Percentiles rank a stretch among this genome's conserved stretches.
Evolutionary conservation across 2,797 vertebrate genomes (phyloP).

Genomic region (Zalophus californianus): DNA sequence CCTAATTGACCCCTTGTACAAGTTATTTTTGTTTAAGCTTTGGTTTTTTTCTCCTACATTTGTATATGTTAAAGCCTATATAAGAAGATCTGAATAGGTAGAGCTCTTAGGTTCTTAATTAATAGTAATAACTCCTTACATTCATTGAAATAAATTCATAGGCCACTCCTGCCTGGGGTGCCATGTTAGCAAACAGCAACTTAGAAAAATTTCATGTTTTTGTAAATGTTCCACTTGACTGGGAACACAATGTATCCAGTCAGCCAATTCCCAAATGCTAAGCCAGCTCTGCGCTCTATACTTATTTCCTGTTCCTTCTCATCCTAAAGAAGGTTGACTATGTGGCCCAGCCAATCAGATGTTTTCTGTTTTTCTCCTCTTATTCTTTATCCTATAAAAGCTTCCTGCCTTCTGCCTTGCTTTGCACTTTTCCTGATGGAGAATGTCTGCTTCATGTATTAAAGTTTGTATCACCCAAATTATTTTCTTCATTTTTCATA

Average conservation of each 20-base stretch:
- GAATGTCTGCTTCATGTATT: too few relatives aligned
- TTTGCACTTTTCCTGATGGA: not conserved
- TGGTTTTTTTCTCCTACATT: not conserved
- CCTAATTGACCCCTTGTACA: not conserved
- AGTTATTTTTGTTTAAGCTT: not conserved
- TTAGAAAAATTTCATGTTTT: not conserved
- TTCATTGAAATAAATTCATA: not conserved
- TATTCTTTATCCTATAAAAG: not conserved
- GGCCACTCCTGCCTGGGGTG: not conserved
- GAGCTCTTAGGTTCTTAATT: not conserved
- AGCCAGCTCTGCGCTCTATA: not conserved
- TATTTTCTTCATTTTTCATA: not conserved
- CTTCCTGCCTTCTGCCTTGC: not conserved
- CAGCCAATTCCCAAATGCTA: not conserved
- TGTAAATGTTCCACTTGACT: not conserved
- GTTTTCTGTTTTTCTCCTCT: not conserved
- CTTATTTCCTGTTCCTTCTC: not conserved
- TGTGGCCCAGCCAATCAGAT: not conserved
- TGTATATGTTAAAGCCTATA: not conserved
- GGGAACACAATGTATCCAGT: too few relatives aligned
- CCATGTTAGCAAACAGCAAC: not conserved
- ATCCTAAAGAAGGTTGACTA: not conserved
- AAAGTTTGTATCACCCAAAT: not conserved
- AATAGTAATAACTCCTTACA: not conserved
- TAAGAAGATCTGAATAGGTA: not conserved